phyloP scores from a whole-genome alignment of 2,888 invertebrate genomes.

The Harpagoxenus sublaevis region DNA sequence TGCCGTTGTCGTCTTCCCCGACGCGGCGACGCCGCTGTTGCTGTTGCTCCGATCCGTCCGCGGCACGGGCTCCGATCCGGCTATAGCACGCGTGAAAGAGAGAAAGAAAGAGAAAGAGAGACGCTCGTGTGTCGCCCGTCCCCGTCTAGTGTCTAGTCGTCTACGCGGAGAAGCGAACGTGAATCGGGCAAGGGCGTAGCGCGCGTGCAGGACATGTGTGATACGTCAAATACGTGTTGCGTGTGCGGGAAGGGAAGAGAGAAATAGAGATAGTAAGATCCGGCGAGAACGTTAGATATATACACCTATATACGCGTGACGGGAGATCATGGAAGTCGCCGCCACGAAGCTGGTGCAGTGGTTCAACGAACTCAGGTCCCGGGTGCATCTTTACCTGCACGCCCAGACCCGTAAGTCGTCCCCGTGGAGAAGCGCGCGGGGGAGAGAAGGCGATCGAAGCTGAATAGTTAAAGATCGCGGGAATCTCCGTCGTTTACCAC shows the following conservation, averaged over 20 bases:
- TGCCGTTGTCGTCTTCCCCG: background rate
- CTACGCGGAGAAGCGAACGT: background rate
- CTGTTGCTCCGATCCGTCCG: background rate
- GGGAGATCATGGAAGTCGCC: constrained; percentile 81
- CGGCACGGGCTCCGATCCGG: background rate
- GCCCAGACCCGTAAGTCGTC: constrained; percentile 83
- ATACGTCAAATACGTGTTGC: background rate
- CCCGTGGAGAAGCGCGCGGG: background rate
- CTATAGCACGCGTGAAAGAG: background rate
- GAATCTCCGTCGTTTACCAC: background rate
- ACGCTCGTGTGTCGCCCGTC: background rate
- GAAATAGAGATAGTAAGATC: constrained; percentile 53
- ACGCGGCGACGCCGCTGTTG: constrained; percentile 1
- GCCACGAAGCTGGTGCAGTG: constrained; percentile 81
- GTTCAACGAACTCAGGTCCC: constrained; percentile 83
- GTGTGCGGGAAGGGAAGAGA: background rate
- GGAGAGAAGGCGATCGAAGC: background rate
- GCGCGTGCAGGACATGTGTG: constrained; percentile 4
- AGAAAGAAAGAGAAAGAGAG: background rate
- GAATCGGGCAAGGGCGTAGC: constrained; percentile 12
- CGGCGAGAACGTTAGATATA: constrained; percentile 11
- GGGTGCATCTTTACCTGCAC: constrained; percentile 81
- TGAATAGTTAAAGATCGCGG: background rate
- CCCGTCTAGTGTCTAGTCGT: no score
- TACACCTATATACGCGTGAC: background rate